Evolutionary conservation across 2,888 invertebrate genomes (phyloP).

Genomic region (Aphodius granarius): DNA sequence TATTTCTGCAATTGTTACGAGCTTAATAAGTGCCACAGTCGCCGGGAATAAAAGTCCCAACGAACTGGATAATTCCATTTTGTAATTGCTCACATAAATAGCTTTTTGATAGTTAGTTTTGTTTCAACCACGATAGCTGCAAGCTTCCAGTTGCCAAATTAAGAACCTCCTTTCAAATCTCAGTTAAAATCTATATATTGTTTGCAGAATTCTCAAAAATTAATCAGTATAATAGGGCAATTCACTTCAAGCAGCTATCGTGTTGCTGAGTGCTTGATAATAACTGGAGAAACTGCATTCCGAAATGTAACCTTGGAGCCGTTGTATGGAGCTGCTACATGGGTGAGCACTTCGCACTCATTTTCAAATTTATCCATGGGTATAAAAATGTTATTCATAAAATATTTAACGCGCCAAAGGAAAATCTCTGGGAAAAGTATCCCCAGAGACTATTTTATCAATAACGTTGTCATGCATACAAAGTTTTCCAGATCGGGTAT

Average conservation of each 20-base stretch:
- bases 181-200: neutral
- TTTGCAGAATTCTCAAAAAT: neutral
- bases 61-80: neutral
- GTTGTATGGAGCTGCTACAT: neutral
- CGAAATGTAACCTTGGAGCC: neutral
- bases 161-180: too few species aligned
- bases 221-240: too few species aligned
- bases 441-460: too few species aligned
- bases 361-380: neutral
- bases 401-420: neutral
- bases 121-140: too few species aligned
- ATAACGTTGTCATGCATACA: too few species aligned
- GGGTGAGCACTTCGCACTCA: neutral
- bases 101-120: neutral
- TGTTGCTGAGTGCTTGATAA: too few species aligned
- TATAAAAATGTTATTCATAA: neutral
- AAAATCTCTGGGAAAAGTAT: neutral
- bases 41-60: neutral
- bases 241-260: too few species aligned
- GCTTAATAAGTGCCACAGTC: neutral
- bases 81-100: neutral
- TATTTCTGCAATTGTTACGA: neutral
- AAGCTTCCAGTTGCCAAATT: too few species aligned
- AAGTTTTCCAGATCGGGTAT: too few species aligned
- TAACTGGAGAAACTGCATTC: too few species aligned